Percentiles rank a stretch among this genome's conserved stretches.
Evolutionary conservation across 1,140 invertebrate species (phyloP).

Genomic region (Manduca sexta): DNA sequence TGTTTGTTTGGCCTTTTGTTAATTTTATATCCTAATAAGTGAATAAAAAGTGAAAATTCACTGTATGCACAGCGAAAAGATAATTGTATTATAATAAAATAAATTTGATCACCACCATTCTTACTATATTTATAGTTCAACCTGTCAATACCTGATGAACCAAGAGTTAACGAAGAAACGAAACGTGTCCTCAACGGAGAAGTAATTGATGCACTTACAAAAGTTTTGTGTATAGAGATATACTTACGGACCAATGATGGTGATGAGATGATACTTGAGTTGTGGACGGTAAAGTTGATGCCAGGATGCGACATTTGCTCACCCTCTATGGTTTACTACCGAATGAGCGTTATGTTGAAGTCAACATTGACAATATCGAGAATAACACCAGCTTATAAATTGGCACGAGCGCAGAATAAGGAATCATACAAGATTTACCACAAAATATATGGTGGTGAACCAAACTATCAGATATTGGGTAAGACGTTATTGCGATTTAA

Average conservation of each 20-base stretch:
- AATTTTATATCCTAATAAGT: too few relatives aligned
- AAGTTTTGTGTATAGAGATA: conserved; percentile 59
- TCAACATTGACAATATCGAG: conserved; percentile 58
- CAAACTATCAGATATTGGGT: conserved; percentile 51
- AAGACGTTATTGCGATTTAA: too few relatives aligned
- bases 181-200: conserved; percentile 54
- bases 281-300: conserved; percentile 51
- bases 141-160: conserved; percentile 58
- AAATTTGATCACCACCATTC: background rate
- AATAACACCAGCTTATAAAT: conserved; percentile 60
- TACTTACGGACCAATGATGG: conserved; percentile 50
- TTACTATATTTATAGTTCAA: conserved; percentile 47
- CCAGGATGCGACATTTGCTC: conserved; percentile 42
- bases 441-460: conserved; percentile 58
- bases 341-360: conserved; percentile 63
- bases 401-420: conserved; percentile 50
- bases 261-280: conserved; percentile 57
- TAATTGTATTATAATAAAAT: too few relatives aligned
- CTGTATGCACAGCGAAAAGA: too few relatives aligned
- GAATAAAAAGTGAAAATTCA: background rate
- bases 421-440: conserved; percentile 58
- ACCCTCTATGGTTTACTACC: conserved; percentile 52
- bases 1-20: too few relatives aligned
- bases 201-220: conserved; percentile 46
- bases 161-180: conserved; percentile 48